Evolutionary conservation across 2,797 vertebrate species (phyloP).

Genomic region (Gymnoscopelus microlampas): DNA sequence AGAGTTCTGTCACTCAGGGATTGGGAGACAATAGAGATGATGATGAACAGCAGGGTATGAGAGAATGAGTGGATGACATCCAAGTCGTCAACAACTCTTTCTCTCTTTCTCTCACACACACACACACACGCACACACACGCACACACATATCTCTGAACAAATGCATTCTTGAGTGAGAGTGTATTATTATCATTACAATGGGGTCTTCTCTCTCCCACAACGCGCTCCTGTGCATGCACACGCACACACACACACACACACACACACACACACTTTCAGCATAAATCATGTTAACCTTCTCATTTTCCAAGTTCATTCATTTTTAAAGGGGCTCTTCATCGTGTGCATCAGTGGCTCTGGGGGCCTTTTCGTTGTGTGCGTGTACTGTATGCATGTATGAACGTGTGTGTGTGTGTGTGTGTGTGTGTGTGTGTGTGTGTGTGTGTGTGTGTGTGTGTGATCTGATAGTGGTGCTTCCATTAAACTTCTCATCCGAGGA

Average conservation of each 20-base stretch:
- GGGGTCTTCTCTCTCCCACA: slow-evolving; percentile 46
- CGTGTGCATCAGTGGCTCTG: slow-evolving; percentile 3
- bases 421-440: not conserved
- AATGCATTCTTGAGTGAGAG: slow-evolving; percentile 71
- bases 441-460: slow-evolving; percentile 1
- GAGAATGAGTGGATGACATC: slow-evolving; percentile 48
- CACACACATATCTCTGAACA: slow-evolving; percentile 45
- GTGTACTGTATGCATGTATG: too few relatives aligned
- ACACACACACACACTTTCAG: slow-evolving; percentile 8
- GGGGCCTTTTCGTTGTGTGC: not conserved
- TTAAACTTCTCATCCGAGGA: slow-evolving; percentile 69
- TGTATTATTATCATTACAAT: slow-evolving; percentile 76
- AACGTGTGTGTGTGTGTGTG: too few relatives aligned
- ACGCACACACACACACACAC: not conserved
- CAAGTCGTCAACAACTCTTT: not conserved
- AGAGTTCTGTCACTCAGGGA: slow-evolving; percentile 52
- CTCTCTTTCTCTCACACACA: too few relatives aligned
- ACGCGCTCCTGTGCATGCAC: too few relatives aligned
- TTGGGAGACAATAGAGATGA: slow-evolving; percentile 67
- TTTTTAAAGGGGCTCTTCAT: slow-evolving; percentile 72
- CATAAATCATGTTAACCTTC: slow-evolving; percentile 83
- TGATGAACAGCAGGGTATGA: slow-evolving; percentile 55
- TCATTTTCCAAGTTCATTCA: slow-evolving; percentile 81
- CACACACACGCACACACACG: too few relatives aligned
- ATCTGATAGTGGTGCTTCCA: slow-evolving; percentile 71